Percentiles rank a stretch among this genome's conserved stretches.
Conservation (phyloP, 2,888 invertebrate genomes). For the Thysanoteuthis rhombus region DNA sequence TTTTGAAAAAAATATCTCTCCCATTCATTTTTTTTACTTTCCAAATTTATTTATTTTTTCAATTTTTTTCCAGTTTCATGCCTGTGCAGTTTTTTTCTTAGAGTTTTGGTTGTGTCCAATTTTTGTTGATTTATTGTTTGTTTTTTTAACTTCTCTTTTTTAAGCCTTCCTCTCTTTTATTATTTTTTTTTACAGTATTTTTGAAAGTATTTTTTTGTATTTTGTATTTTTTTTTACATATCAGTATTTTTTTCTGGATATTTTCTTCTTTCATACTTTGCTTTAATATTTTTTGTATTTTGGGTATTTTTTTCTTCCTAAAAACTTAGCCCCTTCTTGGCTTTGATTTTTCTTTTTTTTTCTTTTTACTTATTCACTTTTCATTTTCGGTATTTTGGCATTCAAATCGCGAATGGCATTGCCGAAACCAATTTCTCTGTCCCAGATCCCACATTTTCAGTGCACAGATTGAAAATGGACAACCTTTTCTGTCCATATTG, state of each 20-base stretch:
- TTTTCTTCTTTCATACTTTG: background rate
- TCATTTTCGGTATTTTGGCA: background rate
- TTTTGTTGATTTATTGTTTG: background rate
- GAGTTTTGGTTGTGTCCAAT: too few relatives aligned
- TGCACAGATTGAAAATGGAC: background rate
- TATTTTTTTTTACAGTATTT: background rate
- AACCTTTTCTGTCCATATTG: background rate
- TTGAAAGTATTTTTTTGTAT: background rate
- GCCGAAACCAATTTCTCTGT: background rate
- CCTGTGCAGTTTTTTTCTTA: background rate
- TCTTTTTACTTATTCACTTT: background rate
- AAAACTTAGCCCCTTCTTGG: too few relatives aligned
- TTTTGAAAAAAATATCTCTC: background rate
- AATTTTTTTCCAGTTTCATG: background rate
- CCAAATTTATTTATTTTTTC: background rate
- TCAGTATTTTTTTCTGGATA: background rate
- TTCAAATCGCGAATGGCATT: background rate
- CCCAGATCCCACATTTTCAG: background rate
- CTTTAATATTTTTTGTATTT: background rate
- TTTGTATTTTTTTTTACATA: background rate
- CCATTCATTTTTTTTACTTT: background rate
- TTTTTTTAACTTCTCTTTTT: background rate
- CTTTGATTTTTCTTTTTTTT: background rate
- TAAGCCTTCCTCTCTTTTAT: background rate
- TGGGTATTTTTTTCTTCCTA: too few relatives aligned